Conservation (phyloP, 64 coral and sea anemone genomes). For the Stichodactyla helianthus region DNA sequence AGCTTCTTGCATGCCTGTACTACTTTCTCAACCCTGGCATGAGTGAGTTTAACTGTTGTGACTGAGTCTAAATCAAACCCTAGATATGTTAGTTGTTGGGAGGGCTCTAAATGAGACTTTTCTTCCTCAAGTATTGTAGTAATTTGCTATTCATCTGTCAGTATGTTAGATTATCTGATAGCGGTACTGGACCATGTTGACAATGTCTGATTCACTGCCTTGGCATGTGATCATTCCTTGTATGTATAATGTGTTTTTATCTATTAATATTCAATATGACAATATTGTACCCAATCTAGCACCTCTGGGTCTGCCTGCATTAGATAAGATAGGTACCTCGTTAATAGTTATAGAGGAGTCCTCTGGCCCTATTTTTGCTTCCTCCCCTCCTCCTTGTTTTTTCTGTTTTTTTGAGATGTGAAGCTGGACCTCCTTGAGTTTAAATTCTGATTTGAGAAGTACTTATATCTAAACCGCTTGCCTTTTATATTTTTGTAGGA, state of each 20-base stretch:
- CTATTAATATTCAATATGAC: too few relatives aligned
- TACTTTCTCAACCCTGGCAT: slow-evolving; percentile 17
- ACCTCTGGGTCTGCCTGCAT: too few relatives aligned
- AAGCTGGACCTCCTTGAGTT: slow-evolving; percentile 23
- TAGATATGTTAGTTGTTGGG: background rate
- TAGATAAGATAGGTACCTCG: too few relatives aligned
- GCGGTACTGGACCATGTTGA: too few relatives aligned
- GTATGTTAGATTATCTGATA: too few relatives aligned
- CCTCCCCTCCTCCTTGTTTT: slow-evolving; percentile 21
- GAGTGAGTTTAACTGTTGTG: slow-evolving; percentile 18
- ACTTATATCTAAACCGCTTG: slow-evolving; percentile 6
- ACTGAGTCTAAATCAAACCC: slow-evolving; percentile 19
- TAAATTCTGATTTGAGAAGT: background rate
- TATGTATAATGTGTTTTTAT: too few relatives aligned
- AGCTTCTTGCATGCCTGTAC: background rate
- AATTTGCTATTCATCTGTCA: too few relatives aligned
- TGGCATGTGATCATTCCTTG: too few relatives aligned
- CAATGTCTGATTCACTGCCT: too few relatives aligned
- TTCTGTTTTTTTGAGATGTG: background rate
- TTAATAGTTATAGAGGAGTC: too few relatives aligned
- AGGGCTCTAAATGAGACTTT: slow-evolving; percentile 14
- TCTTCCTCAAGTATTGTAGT: background rate
- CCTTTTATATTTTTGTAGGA: background rate
- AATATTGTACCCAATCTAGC: too few relatives aligned
- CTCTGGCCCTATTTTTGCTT: slow-evolving; percentile 30